Conservation (phyloP, 2,113 vertebrate species). For the Eclectus roratus region DNA sequence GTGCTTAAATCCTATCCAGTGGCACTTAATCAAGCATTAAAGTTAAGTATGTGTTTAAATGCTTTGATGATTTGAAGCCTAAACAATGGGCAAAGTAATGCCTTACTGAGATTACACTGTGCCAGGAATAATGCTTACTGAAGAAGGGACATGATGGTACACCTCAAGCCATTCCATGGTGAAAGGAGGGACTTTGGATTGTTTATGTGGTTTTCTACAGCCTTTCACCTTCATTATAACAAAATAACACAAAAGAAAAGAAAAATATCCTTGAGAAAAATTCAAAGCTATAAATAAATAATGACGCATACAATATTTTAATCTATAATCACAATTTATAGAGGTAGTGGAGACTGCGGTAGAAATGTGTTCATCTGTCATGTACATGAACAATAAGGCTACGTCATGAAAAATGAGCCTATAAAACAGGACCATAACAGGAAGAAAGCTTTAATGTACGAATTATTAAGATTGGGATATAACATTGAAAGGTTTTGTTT, state of each 20-base stretch:
- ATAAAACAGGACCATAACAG: slow-evolving; percentile 18
- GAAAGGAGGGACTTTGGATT: not conserved
- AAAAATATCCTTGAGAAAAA: slow-evolving; percentile 1
- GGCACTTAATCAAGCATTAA: slow-evolving; percentile 51
- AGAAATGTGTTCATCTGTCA: slow-evolving; percentile 11
- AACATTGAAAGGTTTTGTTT: not conserved
- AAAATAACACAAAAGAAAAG: not conserved
- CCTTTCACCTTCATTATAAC: not conserved
- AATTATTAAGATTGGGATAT: not conserved
- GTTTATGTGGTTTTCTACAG: not conserved
- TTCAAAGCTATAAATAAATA: slow-evolving; percentile 21
- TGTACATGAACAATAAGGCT: not conserved
- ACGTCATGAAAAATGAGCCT: not conserved
- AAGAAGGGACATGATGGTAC: not conserved
- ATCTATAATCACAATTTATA: slow-evolving; percentile 28
- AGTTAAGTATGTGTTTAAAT: slow-evolving; percentile 49
- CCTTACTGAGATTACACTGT: not conserved
- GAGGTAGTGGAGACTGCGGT: not conserved
- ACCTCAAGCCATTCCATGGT: not conserved
- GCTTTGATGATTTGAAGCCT: slow-evolving; percentile 42
- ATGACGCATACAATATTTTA: not conserved
- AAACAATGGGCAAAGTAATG: slow-evolving; percentile 38
- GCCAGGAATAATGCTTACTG: not conserved
- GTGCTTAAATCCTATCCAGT: slow-evolving; percentile 40
- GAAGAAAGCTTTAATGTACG: slow-evolving; percentile 32